Percentiles rank a stretch among this genome's conserved stretches.
Conservation (phyloP, 2,888 invertebrate genomes). For the Elgonia sp. region DNA sequence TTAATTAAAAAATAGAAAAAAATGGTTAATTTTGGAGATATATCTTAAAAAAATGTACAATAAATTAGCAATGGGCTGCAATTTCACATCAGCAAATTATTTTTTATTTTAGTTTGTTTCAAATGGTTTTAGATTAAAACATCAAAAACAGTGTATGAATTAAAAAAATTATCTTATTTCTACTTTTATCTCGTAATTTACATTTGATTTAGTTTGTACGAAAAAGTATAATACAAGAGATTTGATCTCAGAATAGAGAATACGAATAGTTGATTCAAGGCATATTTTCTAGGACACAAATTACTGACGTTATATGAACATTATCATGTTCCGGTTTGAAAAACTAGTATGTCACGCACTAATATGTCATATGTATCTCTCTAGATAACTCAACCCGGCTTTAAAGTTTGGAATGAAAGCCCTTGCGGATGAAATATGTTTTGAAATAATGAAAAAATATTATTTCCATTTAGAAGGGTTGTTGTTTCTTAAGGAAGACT, state of each 20-base stretch:
- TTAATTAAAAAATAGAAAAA: too few species aligned
- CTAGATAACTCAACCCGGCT: conserved; percentile 43
- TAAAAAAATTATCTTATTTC: neutral
- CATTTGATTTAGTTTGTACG: neutral
- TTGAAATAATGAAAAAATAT: conserved; percentile 46
- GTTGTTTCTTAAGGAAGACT: conserved; percentile 18
- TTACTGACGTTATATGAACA: conserved; percentile 49
- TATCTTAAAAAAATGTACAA: too few species aligned
- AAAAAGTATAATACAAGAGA: conserved; percentile 9
- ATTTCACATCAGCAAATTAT: too few species aligned
- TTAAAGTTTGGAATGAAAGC: conserved; percentile 40
- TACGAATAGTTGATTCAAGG: conserved; percentile 32
- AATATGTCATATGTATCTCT: conserved; percentile 46
- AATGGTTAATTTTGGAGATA: too few species aligned
- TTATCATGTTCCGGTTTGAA: conserved; percentile 53
- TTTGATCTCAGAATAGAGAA: conserved; percentile 13
- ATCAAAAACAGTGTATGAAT: too few species aligned
- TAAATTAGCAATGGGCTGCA: too few species aligned
- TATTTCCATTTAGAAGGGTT: conserved; percentile 1
- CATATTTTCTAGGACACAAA: conserved; percentile 47
- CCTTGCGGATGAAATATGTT: conserved; percentile 27
- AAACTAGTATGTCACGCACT: conserved; percentile 49
- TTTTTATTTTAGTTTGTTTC: too few species aligned
- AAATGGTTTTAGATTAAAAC: too few species aligned
- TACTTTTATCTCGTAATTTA: neutral